These are phyloP conservation scores for Oscheius sp. DNA, from an alignment of 2,888 invertebrate species.

Conservation along the genomic window DNA sequence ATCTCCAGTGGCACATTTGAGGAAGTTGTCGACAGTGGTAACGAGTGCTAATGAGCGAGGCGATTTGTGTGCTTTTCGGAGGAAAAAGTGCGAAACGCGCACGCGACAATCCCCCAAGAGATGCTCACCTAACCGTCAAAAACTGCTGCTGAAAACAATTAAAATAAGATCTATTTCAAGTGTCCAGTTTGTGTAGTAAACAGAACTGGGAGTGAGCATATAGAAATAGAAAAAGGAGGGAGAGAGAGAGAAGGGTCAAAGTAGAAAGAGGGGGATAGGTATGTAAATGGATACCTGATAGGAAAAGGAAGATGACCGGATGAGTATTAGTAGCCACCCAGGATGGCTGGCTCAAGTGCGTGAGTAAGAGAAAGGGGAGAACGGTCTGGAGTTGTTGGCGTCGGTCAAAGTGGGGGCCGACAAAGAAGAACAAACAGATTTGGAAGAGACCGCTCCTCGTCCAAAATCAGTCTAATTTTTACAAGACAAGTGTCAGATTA, in stretches of 20 bases:
- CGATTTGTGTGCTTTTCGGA: constrained; percentile 24
- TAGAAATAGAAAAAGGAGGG: no score
- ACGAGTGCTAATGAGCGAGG: constrained; percentile 34
- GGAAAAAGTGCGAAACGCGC: constrained; percentile 30
- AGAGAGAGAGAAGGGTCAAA: constrained; percentile 2
- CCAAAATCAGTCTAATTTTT: not conserved
- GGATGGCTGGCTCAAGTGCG: not conserved
- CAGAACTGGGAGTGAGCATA: no score
- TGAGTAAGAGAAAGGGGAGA: constrained; percentile 10
- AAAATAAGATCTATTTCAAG: not conserved
- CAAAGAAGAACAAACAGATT: constrained; percentile 29
- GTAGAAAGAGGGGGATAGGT: constrained; percentile 12
- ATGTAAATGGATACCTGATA: not conserved
- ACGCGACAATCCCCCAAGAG: constrained; percentile 24
- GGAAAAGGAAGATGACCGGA: constrained; percentile 17
- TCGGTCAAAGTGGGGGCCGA: constrained; percentile 24
- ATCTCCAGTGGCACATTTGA: constrained; percentile 34
- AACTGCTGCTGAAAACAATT: not conserved
- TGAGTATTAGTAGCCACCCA: not conserved
- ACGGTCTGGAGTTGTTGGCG: constrained; percentile 14
- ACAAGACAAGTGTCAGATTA: not conserved
- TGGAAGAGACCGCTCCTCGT: constrained; percentile 26
- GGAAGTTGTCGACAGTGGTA: constrained; percentile 34
- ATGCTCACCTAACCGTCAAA: constrained; percentile 5
- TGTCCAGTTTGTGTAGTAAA: no score